Percentiles rank a stretch among this genome's conserved stretches.
Conservation (phyloP, 2,797 vertebrate genomes). For the Alosa sapidissima region DNA sequence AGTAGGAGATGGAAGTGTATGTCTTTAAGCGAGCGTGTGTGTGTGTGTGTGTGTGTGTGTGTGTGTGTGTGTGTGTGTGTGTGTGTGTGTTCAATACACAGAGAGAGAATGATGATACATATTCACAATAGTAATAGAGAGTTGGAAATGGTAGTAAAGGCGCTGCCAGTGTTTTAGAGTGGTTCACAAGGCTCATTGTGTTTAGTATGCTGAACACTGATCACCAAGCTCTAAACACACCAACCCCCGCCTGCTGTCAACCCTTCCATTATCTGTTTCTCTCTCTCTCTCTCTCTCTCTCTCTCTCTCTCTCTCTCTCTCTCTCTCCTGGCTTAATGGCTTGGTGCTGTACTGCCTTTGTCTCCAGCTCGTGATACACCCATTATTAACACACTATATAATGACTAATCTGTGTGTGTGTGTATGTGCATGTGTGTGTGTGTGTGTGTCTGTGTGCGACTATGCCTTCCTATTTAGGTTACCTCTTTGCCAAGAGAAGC, state of each 20-base stretch:
- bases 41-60: background rate
- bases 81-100: background rate
- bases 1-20: background rate
- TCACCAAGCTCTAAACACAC: background rate
- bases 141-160: background rate
- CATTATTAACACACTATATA: constrained; percentile 11
- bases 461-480: background rate
- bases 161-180: background rate
- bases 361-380: constrained; percentile 11
- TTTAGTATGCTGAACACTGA: constrained; percentile 9
- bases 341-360: constrained; percentile 18
- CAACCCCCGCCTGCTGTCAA: background rate
- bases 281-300: constrained; percentile 7
- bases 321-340: background rate
- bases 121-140: background rate
- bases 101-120: background rate
- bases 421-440: background rate
- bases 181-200: background rate
- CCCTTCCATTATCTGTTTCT: background rate
- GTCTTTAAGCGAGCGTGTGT: background rate
- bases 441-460: background rate
- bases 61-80: background rate
- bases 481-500: background rate
- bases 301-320: constrained; percentile 17
- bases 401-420: constrained; percentile 3